phyloP scores from a whole-genome alignment of 2,797 vertebrate species.

The Apogon talboti region DNA sequence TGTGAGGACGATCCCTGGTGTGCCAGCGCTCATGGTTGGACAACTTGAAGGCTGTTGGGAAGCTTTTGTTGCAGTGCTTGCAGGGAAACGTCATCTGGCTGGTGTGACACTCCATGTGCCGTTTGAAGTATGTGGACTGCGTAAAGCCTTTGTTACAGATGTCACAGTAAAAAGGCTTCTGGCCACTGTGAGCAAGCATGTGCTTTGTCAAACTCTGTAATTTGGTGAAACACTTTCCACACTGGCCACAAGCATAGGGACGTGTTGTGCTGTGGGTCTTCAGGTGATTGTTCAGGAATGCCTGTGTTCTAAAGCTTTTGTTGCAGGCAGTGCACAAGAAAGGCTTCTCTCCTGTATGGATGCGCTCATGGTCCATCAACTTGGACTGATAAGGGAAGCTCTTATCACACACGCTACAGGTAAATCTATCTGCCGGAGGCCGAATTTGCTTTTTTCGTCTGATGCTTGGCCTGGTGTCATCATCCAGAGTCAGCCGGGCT shows the following conservation, averaged over 20 bases:
- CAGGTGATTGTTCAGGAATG: slow-evolving; percentile 84
- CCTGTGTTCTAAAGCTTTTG: slow-evolving; percentile 82
- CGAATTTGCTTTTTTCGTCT: slow-evolving; percentile 71
- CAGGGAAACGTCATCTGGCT: slow-evolving; percentile 81
- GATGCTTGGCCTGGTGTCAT: slow-evolving; percentile 61
- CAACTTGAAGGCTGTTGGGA: slow-evolving; percentile 83
- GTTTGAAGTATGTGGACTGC: slow-evolving; percentile 80
- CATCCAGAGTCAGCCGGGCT: slow-evolving; percentile 13
- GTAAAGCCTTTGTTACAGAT: slow-evolving; percentile 82
- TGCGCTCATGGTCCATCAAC: slow-evolving; percentile 81
- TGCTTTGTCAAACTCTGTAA: slow-evolving; percentile 81
- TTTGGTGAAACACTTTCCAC: slow-evolving; percentile 83
- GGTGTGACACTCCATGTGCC: slow-evolving; percentile 83
- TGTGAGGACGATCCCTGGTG: slow-evolving; percentile 83
- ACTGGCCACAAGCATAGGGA: slow-evolving; percentile 81
- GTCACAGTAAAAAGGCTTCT: slow-evolving; percentile 82
- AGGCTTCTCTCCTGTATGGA: slow-evolving; percentile 82
- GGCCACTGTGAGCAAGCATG: slow-evolving; percentile 82
- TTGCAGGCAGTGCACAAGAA: slow-evolving; percentile 83
- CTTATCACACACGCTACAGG: slow-evolving; percentile 79
- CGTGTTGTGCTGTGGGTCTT: slow-evolving; percentile 82
- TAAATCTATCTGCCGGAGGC: slow-evolving; percentile 61
- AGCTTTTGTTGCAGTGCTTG: slow-evolving; percentile 80
- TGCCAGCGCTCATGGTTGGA: slow-evolving; percentile 84
- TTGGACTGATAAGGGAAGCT: slow-evolving; percentile 84